Conservation (phyloP, 2,888 invertebrate genomes). For the Cabera pusaria region DNA sequence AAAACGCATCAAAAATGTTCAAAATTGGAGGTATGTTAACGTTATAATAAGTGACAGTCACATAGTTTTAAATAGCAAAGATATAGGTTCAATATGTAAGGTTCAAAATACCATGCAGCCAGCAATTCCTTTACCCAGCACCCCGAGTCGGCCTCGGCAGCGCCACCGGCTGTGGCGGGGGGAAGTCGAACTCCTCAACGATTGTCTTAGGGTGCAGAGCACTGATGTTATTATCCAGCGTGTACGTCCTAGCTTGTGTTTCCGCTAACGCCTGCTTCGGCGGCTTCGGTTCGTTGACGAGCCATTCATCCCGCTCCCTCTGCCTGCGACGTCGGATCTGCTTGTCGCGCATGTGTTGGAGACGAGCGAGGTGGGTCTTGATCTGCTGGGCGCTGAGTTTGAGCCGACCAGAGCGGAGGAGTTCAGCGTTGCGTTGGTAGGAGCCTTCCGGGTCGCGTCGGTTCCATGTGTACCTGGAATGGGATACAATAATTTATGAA, state of each 20-base stretch:
- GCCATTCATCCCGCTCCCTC: constrained; percentile 60
- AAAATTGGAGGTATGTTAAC: too few relatives aligned
- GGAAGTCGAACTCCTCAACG: constrained; percentile 78
- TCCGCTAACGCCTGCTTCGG: constrained; percentile 62
- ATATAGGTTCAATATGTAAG: too few relatives aligned
- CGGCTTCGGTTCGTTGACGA: constrained; percentile 60
- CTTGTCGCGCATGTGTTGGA: constrained; percentile 67
- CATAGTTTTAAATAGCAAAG: too few relatives aligned
- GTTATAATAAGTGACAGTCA: too few relatives aligned
- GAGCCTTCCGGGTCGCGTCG: constrained; percentile 74
- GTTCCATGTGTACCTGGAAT: constrained; percentile 73
- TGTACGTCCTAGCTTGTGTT: constrained; percentile 80
- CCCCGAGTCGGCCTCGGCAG: constrained; percentile 32
- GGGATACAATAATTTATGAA: too few relatives aligned
- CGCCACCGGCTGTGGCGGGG: constrained; percentile 39
- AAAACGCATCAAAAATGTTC: too few relatives aligned
- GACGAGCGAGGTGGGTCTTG: constrained; percentile 62
- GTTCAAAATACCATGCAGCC: constrained; percentile 17
- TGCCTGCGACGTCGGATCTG: constrained; percentile 62
- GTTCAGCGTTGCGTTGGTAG: constrained; percentile 64
- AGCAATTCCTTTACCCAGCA: constrained; percentile 47
- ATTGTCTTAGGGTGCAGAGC: constrained; percentile 84
- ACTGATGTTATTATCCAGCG: constrained; percentile 76
- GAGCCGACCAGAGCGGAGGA: constrained; percentile 68
- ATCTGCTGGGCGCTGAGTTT: constrained; percentile 68